A percentile compares a stretch with the other conserved stretches of the same genome.
Conservation (phyloP, 2,797 vertebrate species). For the Cynopterus sphinx region DNA sequence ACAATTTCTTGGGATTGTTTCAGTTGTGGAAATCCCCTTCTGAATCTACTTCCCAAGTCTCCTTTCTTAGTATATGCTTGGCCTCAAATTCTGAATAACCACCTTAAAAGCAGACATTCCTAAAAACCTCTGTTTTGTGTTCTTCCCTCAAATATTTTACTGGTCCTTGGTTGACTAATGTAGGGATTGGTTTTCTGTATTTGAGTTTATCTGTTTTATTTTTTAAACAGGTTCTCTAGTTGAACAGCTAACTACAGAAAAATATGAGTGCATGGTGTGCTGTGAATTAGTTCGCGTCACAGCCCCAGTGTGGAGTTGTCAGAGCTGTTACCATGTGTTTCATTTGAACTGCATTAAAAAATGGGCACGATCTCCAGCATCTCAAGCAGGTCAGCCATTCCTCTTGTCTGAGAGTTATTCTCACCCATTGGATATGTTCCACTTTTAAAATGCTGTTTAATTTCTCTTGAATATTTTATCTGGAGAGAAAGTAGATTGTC, state of each 20-base stretch:
- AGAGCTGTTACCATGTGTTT: constrained; percentile 98
- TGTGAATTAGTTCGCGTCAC: constrained; percentile 94
- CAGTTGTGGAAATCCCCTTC: neutral
- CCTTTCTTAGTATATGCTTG: neutral
- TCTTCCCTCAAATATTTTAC: neutral
- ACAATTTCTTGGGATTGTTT: neutral
- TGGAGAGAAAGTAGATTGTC: neutral
- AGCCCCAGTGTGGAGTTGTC: constrained; percentile 97
- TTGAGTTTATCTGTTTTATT: constrained; percentile 29
- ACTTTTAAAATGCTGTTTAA: constrained; percentile 15
- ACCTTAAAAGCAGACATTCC: neutral
- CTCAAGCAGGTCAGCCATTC: constrained; percentile 92
- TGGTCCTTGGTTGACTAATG: neutral
- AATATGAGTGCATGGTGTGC: constrained; percentile 99
- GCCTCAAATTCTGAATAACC: neutral
- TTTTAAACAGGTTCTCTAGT: constrained; percentile 92
- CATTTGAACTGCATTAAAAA: constrained; percentile 99
- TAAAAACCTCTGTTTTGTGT: neutral
- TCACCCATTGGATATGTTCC: neutral
- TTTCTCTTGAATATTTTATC: constrained; percentile 38
- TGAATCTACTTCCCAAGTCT: neutral
- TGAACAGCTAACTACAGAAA: constrained; percentile 97
- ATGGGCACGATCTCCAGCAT: constrained; percentile 97
- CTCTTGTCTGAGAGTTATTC: neutral
- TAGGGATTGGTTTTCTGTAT: constrained; percentile 11